Base-by-base conservation (phyloP, 53 echinoderm and acorn worm species). In the Henricia sp. region DNA sequence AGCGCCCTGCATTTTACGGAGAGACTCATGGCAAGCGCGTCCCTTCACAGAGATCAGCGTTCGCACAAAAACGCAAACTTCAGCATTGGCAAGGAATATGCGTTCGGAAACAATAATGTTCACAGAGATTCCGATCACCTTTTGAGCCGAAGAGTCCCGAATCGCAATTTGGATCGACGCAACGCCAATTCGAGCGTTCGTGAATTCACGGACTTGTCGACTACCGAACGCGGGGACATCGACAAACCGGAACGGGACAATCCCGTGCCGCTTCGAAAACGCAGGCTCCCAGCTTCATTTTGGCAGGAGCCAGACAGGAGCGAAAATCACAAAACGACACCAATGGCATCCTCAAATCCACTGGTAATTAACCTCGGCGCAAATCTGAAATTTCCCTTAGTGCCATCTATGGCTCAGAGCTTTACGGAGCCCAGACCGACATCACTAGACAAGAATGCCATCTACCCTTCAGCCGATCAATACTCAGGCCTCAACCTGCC, bases 231-330 rank as follows among this genome's bases (percentile, higher is more conserved):
- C 24, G 63, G 43, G 37, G 71, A 71, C 14, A 16, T 9, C 19
- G 4, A 40, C 14, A 40, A 40, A 20, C n/a, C 4, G 11, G 67
- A 40, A 1, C 20, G 60, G 28, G 90, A 85, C 13, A 97, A 92
- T 35, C 71, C 89, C 27, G 65, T 97, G 24, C 97, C 97, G 26
- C 88, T 97, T 27, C 88, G 97, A 53, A 97, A 97, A 63, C 83
- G 97, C 46, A 90, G 92, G 51, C 59, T 97, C 37, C 97, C 97
- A 20, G 97, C 97, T 5, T 97, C 97, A 11, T 97, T 97, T 57
- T 97, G 97, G 97, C 94, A 97, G 74, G 97, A 97, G 42, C 97
- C 96, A 4, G 92, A 92, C 3, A 84, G 90, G 43, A 90, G 94
- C 50, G 92, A 92, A 36, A 90, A 87, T 48, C 90, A 91, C 40